Percentiles rank a stretch among this genome's conserved stretches.
Evolutionary conservation across 2,888 invertebrate genomes (phyloP).

Genomic region (Epirrita christyi): DNA sequence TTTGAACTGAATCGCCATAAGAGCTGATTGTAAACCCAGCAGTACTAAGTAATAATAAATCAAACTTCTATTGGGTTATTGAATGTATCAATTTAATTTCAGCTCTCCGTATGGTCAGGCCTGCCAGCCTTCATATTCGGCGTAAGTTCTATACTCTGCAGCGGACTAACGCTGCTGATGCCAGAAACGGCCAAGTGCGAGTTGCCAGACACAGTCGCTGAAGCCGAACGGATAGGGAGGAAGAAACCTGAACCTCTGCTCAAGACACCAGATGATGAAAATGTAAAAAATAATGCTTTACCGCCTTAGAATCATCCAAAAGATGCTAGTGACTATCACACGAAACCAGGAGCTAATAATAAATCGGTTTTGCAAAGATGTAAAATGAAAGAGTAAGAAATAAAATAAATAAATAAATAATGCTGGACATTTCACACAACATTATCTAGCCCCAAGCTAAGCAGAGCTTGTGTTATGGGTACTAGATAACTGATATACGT

Average conservation of each 20-base stretch:
- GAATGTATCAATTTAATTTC: constrained; percentile 15
- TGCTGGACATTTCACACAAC: too few species aligned
- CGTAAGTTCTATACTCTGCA: constrained; percentile 71
- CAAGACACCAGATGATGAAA: constrained; percentile 26
- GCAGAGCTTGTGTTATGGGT: too few species aligned
- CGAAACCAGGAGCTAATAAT: constrained; percentile 1
- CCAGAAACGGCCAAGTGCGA: constrained; percentile 79
- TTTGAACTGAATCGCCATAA: too few species aligned
- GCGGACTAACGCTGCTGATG: constrained; percentile 72
- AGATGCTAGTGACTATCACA: neutral
- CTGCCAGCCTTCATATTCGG: constrained; percentile 81
- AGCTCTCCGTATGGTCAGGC: constrained; percentile 77
- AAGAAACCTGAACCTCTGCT: constrained; percentile 18
- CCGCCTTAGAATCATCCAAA: constrained; percentile 18
- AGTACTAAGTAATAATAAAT: too few species aligned
- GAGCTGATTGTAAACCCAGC: too few species aligned
- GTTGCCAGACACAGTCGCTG: constrained; percentile 78
- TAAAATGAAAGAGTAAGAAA: too few species aligned
- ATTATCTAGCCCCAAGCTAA: too few species aligned
- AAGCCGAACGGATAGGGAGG: constrained; percentile 73
- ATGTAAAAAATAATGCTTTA: constrained; percentile 9
- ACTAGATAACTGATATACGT: too few species aligned
- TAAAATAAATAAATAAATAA: too few species aligned
- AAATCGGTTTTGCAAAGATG: neutral
- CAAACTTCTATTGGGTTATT: too few species aligned